Evolutionary conservation across 2,113 vertebrate species (phyloP).

Genomic region (Ovibos moschatus): DNA sequence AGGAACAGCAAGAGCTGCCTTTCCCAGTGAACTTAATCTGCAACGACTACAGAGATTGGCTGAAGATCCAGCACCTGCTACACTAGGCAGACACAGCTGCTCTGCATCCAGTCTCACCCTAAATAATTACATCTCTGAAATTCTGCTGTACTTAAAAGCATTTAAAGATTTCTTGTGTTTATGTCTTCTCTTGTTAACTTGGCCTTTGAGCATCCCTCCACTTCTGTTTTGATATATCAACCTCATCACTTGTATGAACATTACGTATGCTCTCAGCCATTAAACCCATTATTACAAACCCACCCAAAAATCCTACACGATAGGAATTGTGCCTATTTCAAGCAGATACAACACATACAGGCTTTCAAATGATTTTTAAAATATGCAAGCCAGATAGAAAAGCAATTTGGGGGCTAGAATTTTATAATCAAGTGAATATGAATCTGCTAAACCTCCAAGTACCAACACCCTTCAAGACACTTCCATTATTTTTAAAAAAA

Average conservation of each 20-base stretch:
- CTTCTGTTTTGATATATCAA: neutral
- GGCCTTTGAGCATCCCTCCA: neutral
- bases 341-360: neutral
- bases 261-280: neutral
- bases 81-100: neutral
- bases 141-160: neutral
- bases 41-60: neutral
- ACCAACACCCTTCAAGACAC: neutral
- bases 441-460: neutral
- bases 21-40: constrained; percentile 43
- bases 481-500: neutral
- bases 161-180: neutral
- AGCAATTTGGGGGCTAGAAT: neutral
- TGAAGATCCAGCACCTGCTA: constrained; percentile 13
- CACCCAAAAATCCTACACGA: neutral
- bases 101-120: constrained; percentile 6
- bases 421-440: neutral
- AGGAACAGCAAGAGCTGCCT: constrained; percentile 36
- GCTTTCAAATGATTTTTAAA: neutral
- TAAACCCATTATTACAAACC: constrained; percentile 19
- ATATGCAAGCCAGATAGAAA: neutral
- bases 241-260: neutral
- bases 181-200: neutral
- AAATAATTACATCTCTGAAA: neutral
- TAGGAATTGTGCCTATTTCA: neutral